These are phyloP conservation scores for Invenusta paracnida DNA, from an alignment of 2,888 invertebrate species.

Conservation along the genomic window DNA sequence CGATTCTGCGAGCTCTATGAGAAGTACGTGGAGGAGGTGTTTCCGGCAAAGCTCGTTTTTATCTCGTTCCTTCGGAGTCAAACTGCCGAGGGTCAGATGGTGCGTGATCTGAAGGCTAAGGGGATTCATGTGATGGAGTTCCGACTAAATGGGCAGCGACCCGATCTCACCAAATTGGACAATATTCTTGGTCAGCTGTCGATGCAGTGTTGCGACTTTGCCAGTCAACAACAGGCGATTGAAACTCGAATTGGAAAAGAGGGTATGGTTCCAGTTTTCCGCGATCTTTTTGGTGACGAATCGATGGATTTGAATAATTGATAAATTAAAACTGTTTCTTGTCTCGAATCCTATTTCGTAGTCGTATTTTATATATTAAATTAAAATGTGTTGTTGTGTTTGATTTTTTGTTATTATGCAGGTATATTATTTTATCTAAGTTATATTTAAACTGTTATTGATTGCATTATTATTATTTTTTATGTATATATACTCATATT, in stretches of 20 bases:
- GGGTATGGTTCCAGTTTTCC: neutral
- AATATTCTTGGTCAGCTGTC: conserved; percentile 55
- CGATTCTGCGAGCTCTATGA: conserved; percentile 53
- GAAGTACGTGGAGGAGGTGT: conserved; percentile 57
- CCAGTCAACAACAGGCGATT: neutral
- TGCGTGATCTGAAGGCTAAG: conserved; percentile 47
- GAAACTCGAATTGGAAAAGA: neutral
- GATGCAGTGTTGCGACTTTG: neutral
- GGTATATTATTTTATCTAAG: no score
- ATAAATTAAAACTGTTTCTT: no score
- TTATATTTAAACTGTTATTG: no score
- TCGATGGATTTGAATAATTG: neutral
- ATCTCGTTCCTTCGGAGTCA: conserved; percentile 58
- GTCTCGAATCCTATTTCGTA: no score
- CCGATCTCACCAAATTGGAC: conserved; percentile 59
- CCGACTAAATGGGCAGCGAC: conserved; percentile 52
- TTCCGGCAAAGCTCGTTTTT: conserved; percentile 57
- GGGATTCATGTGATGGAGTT: conserved; percentile 53
- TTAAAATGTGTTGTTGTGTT: no score
- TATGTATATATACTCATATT: no score
- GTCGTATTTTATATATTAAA: no score
- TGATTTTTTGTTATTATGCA: no score
- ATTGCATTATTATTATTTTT: no score
- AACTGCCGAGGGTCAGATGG: conserved; percentile 56
- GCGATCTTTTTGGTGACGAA: neutral